These are phyloP conservation scores for Gymnocypris eckloni DNA, from an alignment of 2,797 vertebrate genomes.

Conservation along the genomic window DNA sequence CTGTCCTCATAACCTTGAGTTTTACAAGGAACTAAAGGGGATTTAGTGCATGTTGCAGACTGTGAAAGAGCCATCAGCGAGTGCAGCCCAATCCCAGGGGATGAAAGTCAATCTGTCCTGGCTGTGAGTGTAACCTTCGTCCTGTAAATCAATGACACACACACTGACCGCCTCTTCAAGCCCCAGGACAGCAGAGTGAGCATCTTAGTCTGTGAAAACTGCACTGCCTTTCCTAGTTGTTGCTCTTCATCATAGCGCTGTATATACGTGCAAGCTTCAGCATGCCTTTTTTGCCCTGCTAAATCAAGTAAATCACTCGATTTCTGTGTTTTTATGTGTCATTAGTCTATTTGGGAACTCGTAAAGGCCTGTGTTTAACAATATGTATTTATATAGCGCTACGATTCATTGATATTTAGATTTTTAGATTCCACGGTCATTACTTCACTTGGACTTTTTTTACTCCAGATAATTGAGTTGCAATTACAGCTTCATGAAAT, in stretches of 20 bases:
- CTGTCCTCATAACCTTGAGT: conserved; percentile 40
- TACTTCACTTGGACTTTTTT: background rate
- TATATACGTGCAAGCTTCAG: conserved; percentile 19
- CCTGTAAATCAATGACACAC: conserved; percentile 60
- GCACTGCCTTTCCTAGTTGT: conserved; percentile 33
- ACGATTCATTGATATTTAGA: background rate
- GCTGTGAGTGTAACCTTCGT: conserved; percentile 40
- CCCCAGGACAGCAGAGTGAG: conserved; percentile 30
- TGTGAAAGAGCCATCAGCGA: conserved; percentile 53
- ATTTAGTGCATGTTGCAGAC: conserved; percentile 45
- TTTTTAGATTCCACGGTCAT: conserved; percentile 3
- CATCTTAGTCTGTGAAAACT: conserved; percentile 7
- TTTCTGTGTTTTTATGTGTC: conserved; percentile 15
- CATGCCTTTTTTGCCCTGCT: background rate
- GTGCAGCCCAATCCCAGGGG: conserved; percentile 40
- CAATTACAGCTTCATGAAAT: background rate
- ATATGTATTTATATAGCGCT: background rate
- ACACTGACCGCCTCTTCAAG: conserved; percentile 39
- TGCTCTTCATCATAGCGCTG: background rate
- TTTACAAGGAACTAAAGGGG: conserved; percentile 60
- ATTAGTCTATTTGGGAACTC: background rate
- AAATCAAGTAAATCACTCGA: conserved; percentile 12
- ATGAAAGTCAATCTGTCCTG: conserved; percentile 48
- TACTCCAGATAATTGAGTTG: background rate
- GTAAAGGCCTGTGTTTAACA: background rate